Evolutionary conservation across 1,140 invertebrate species (phyloP), one percentile per base, ranked within the genome.

Genomic region (Drosophila hydei): DNA sequence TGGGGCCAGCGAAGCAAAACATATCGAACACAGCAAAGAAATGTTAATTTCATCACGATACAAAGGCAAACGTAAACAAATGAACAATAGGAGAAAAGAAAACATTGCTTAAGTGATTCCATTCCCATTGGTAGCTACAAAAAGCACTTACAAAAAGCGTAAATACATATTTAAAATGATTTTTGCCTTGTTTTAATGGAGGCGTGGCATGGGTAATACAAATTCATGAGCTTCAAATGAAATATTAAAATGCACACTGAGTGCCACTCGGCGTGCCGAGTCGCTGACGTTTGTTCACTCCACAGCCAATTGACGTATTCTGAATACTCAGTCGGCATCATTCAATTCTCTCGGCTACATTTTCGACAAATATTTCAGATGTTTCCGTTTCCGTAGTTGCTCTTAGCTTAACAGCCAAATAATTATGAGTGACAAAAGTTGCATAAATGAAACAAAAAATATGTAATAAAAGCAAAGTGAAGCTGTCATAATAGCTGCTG

Each of bases 381-480:
- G 81, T 83, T 87, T 87, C 83, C 83, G 75, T 79, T 87, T 83
- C 75, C 78, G 83, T 51, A 63, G 67, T 65, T 74, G 83, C 62
- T 77, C 62, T 69, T 70, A 72, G 74, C 62, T 77, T 73, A 87
- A 76, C 83, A 78, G 75, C 63, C 83, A 81, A 88, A 88, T 88
- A 87, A 87, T 88, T 88, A 87, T 87, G 83, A 87, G 77, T 87
- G 83, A 76, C 83, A 87, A 87, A 87, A 88, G 83, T 88, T 88
- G 78, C 56, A 83, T 78, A 88, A 88, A 83, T 81, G 40, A 43
- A 79, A 70, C 23, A 79, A 3, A 33, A 33, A 33, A 33, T 6
- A 58, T 12, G 21, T 45, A 75, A 81, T 68, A 70, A 80, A 55
- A 59, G 9, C 36, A 69, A 75, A 40, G 62, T 27, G 55, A 63